phyloP scores from a whole-genome alignment of 2,888 invertebrate genomes.

The Athalia cordata region DNA sequence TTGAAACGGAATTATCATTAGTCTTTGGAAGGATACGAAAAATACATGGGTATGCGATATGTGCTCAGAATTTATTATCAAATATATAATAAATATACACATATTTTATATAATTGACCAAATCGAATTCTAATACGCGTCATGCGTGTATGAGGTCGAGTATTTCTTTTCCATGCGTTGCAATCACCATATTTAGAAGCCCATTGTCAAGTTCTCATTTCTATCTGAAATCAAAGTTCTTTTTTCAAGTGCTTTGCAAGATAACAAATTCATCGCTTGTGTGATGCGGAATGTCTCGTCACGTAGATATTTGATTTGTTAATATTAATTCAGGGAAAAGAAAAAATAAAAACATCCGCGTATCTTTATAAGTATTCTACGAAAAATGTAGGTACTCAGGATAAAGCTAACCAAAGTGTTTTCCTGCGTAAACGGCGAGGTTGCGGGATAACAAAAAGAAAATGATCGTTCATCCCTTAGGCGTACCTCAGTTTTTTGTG shows the following conservation, averaged over 20 bases:
- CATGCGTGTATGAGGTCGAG: neutral
- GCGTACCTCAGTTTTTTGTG: neutral
- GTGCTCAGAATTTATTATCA: too few species aligned
- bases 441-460: neutral
- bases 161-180: slow-evolving; percentile 35
- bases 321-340: too few species aligned
- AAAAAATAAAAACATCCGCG: too few species aligned
- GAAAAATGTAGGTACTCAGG: too few species aligned
- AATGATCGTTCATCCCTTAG: slow-evolving; percentile 20
- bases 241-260: neutral
- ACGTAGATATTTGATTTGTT: too few species aligned
- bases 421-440: neutral
- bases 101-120: neutral
- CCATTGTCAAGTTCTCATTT: neutral
- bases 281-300: too few species aligned
- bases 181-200: slow-evolving; percentile 1
- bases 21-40: neutral
- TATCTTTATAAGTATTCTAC: too few species aligned
- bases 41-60: neutral
- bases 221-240: neutral
- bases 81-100: neutral
- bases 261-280: too few species aligned
- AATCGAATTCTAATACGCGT: neutral
- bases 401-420: neutral
- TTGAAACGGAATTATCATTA: too few species aligned